Base-by-base conservation (phyloP, 2,888 invertebrate genomes). In the Onchidella celtica region DNA sequence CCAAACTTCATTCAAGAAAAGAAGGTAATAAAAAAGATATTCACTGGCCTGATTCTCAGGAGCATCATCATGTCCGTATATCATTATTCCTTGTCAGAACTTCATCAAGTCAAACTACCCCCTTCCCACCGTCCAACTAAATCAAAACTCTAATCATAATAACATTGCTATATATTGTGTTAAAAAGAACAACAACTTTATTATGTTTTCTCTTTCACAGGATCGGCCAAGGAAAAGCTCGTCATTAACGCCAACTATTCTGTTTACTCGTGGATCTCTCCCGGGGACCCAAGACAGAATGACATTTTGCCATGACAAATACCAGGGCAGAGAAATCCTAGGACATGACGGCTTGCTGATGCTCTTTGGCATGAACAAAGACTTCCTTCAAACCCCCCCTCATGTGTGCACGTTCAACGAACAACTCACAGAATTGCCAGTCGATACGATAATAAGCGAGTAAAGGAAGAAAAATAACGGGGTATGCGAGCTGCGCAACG, bases 281-380 rank as follows among this genome's bases (percentile, higher is more conserved):
- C 29, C 70, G 11, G 21, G 70, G 70, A 70, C 27, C 47, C 47
- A 55, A 70, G 55, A 24, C 27, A 29, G 40, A 70, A 47, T 70
- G 40, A 70, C 55, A 29, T 29, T 4, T 24, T 29, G 27, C 27
- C 40, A 40, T n/a, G n/a, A 47, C 29, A 70, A 70, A 55, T 40
- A 47, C 14, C 38, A 40, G 27, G 47, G 29, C 17, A 27, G 29
- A 27, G 57, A 72, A 32, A 17, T 57, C 17, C 32, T 11, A 72
- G 27, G 4, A 21, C 29, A 29, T n/a, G 21, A 21, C 47, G 29
- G 47, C 47, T 47, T 3, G 24, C 38, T 68, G 68, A 24, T 38
- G 68, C n/a, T 38, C 38, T n/a, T n/a, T 1, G 6, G 9, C n/a
- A 24, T n/a, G 38, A 38, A 68, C 68, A 68, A 68, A 68, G 68